Evolutionary conservation across 2,113 vertebrate genomes (phyloP), one percentile per base, ranked within the genome.

Genomic region (Euleptes europaea): DNA sequence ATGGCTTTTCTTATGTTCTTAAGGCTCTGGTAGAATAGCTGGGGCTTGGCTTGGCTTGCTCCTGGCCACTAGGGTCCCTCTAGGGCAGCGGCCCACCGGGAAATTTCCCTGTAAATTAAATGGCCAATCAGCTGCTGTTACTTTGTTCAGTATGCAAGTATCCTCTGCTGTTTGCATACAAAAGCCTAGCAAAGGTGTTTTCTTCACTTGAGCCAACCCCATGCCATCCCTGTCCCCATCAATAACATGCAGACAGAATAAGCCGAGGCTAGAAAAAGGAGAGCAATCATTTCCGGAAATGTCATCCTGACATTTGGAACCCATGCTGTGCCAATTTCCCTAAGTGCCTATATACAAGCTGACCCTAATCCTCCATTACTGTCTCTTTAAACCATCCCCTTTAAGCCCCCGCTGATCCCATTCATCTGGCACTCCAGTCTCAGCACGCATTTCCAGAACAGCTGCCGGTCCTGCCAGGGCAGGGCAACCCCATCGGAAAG

Each of bases 321-420:
- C 77, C 83, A 7, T 38, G 88, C 77, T 78, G 78, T 63, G 42
- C 40, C 31, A 66, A 70, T 70, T 84, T 51, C 69, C 65, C 54
- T 80, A 74, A 71, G 83, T 83, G 76, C 70, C 84, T 88, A 33
- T 69, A 38, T 85, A 70, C 87, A 44, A 17, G 67, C 72, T 88
- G 84, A 86, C 80, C 63, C 73, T 93, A 95, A 94, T 95, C 93
- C 57, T 88, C 83, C 79, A 49, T 87, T 90, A 87, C 80, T 6
- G 90, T 91, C 94, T 91, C 87, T 78, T 84, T 33, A 38, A 51
- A 66, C 15, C 82, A 65, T 74, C 63, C 14, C 84, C 89, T 57
- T 86, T 93, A 93, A 95, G 90, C 87, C 90, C 88, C 82, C 83
- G 86, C 91, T 91, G 70, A 83, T 90, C 69, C 88, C 80, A 51